Percentiles rank a stretch among this genome's conserved stretches.
phyloP scores from a whole-genome alignment of 1,140 invertebrate genomes.

The Cydia amplana region DNA sequence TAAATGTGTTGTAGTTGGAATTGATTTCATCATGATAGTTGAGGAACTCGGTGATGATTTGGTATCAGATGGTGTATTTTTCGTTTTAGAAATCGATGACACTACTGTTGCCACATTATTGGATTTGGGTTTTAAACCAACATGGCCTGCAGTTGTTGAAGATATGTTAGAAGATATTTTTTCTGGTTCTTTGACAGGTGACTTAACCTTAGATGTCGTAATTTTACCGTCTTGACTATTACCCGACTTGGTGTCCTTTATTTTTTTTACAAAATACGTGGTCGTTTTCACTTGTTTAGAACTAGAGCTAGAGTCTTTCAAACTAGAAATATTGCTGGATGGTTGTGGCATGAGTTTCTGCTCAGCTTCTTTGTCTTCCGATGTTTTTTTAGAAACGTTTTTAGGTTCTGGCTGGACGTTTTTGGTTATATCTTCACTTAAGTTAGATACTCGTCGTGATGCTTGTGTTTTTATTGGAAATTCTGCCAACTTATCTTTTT shows the following conservation, averaged over 20 bases:
- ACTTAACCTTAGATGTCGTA: neutral
- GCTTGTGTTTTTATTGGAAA: neutral
- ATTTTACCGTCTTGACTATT: neutral
- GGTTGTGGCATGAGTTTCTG: neutral
- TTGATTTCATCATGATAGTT: neutral
- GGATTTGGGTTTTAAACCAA: neutral
- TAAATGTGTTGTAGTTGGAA: neutral
- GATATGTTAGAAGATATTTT: neutral
- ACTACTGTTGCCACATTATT: slow-evolving; percentile 14
- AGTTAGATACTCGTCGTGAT: neutral
- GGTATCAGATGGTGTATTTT: neutral
- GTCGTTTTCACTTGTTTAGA: neutral
- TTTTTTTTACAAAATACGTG: neutral
- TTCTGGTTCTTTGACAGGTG: neutral
- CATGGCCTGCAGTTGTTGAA: neutral
- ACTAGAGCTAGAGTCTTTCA: neutral
- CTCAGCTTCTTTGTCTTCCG: neutral
- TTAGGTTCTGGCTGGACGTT: neutral
- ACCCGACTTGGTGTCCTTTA: neutral
- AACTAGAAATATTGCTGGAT: neutral
- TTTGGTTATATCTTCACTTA: slow-evolving; percentile 14
- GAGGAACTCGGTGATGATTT: neutral
- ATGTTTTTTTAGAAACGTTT: neutral
- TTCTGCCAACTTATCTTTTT: neutral
- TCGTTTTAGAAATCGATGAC: slow-evolving; percentile 27